phyloP scores from a whole-genome alignment of 2,113 vertebrate genomes.

The Carlito syrichta region DNA sequence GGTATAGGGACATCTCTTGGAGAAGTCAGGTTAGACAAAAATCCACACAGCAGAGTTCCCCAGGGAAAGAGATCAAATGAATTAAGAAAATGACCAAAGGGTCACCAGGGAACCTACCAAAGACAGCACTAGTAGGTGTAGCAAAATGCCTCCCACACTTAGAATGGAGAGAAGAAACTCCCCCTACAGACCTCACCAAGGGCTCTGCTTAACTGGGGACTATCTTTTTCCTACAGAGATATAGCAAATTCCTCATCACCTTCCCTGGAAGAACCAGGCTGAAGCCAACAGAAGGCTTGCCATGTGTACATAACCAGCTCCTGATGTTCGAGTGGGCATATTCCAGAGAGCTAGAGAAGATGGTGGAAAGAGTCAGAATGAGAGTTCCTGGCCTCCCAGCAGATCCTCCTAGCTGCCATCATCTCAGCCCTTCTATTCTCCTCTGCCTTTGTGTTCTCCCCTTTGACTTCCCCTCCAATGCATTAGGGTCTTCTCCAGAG shows the following conservation, averaged over 20 bases:
- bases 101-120: neutral
- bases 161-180: neutral
- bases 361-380: neutral
- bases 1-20: neutral
- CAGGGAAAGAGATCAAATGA: neutral
- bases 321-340: neutral
- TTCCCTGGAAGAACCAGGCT: neutral
- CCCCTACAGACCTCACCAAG: neutral
- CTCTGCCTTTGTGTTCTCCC: neutral
- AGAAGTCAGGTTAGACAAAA: neutral
- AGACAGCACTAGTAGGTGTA: neutral
- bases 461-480: neutral
- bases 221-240: neutral
- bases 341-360: neutral
- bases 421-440: neutral
- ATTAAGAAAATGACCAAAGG: neutral
- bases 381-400: neutral
- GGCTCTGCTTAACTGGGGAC: too few relatives aligned
- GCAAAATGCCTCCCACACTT: neutral
- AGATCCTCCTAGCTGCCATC: accelerated
- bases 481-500: neutral
- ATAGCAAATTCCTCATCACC: neutral
- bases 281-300: neutral
- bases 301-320: neutral
- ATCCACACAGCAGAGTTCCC: neutral